Conservation (phyloP, 2,113 vertebrate species). For the Strix uralensis region DNA sequence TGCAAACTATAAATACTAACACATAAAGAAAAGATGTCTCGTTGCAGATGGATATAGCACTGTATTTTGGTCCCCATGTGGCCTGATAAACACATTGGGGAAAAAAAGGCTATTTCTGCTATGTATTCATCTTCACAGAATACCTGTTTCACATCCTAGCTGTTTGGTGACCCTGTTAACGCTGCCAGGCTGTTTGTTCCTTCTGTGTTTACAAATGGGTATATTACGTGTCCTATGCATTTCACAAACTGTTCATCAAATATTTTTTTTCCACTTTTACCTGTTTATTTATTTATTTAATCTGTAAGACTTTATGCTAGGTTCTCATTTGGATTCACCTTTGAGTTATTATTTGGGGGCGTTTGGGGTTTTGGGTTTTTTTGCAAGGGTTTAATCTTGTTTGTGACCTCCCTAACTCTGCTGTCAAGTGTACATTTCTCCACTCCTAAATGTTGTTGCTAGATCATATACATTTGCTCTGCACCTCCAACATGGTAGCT, state of each 20-base stretch:
- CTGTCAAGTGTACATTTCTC: not conserved
- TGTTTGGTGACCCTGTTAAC: not conserved
- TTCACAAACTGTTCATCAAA: not conserved
- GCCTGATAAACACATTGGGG: not conserved
- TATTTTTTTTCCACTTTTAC: not conserved
- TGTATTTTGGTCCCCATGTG: not conserved
- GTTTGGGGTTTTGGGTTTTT: not conserved
- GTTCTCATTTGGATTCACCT: not conserved
- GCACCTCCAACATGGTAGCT: not conserved
- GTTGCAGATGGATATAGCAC: not conserved
- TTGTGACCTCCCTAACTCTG: not conserved
- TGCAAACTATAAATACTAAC: not conserved
- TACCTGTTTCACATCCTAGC: not conserved
- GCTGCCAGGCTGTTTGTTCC: not conserved
- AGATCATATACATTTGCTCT: not conserved
- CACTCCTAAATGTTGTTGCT: not conserved
- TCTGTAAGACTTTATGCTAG: not conserved
- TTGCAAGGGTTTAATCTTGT: not conserved
- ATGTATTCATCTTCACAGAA: not conserved
- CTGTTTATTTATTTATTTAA: not conserved
- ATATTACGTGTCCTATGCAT: fast-evolving
- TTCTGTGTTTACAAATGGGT: not conserved
- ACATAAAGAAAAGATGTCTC: not conserved
- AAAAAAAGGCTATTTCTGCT: not conserved
- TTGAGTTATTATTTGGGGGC: not conserved